A percentile compares a stretch with the other conserved stretches of the same genome.
phyloP scores from a whole-genome alignment of 2,888 invertebrate genomes.

The Eubasilissa splendida region DNA sequence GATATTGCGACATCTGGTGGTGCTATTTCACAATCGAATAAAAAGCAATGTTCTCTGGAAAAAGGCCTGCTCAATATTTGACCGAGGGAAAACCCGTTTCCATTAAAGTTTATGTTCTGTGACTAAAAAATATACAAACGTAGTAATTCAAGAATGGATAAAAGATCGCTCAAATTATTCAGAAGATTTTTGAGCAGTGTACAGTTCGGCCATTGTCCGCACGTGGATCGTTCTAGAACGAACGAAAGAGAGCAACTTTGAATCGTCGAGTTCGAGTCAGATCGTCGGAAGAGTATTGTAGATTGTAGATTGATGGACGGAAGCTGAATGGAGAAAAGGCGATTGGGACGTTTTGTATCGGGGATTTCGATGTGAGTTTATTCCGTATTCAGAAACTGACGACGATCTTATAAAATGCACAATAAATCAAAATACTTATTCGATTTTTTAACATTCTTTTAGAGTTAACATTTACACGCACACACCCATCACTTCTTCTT shows the following conservation, averaged over 20 bases:
- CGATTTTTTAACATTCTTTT: no score
- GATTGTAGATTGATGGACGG: slow-evolving; percentile 22
- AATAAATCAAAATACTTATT: no score
- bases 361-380: neutral
- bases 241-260: neutral
- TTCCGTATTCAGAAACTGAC: neutral
- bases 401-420: neutral
- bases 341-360: slow-evolving; percentile 15
- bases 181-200: neutral
- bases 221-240: neutral
- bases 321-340: slow-evolving; percentile 13
- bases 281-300: slow-evolving; percentile 17
- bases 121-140: slow-evolving; percentile 33
- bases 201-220: slow-evolving; percentile 12
- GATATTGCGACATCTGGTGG: slow-evolving; percentile 27
- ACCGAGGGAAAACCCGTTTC: slow-evolving; percentile 30
- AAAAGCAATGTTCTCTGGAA: slow-evolving; percentile 33
- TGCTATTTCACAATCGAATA: slow-evolving; percentile 38
- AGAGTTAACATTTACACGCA: no score
- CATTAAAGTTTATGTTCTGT: slow-evolving; percentile 36
- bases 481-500: no score
- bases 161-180: slow-evolving; percentile 13
- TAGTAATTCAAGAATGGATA: slow-evolving; percentile 31
- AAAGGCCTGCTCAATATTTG: slow-evolving; percentile 26
- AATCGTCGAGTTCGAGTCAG: neutral